Percentiles rank a stretch among this genome's conserved stretches.
Conservation (phyloP, 2,888 invertebrate species). For the Drosophila merina region DNA sequence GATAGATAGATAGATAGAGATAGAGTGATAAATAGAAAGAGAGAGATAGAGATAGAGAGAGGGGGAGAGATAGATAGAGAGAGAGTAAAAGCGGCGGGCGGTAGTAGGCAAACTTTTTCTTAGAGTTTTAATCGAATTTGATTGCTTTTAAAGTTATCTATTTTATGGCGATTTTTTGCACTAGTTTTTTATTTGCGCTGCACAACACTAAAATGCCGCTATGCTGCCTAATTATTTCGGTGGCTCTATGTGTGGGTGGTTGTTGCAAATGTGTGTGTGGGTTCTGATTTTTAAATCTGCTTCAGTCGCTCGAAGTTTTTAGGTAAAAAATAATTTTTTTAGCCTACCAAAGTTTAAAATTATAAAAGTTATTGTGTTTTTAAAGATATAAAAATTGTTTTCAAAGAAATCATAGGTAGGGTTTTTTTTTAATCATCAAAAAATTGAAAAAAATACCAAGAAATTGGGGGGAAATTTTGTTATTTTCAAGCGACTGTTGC, state of each 20-base stretch:
- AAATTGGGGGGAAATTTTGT: background rate
- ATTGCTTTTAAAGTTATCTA: conserved; percentile 29
- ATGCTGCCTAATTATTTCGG: conserved; percentile 56
- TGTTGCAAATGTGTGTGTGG: conserved; percentile 13
- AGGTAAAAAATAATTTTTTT: background rate
- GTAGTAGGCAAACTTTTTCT: conserved; percentile 77
- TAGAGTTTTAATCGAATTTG: conserved; percentile 48
- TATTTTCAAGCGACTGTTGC: conserved; percentile 17
- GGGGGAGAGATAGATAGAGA: conserved; percentile 59
- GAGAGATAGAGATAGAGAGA: conserved; percentile 62
- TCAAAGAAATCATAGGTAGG: background rate
- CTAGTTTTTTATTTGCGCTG: conserved; percentile 47
- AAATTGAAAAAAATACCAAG: background rate
- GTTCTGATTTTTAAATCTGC: background rate
- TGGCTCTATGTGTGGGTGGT: conserved; percentile 30
- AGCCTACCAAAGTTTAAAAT: background rate
- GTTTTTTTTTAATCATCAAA: background rate
- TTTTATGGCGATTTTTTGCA: conserved; percentile 26
- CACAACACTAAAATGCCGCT: conserved; percentile 60
- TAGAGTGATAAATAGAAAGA: conserved; percentile 35
- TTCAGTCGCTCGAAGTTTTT: conserved; percentile 19
- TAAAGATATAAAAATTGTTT: background rate
- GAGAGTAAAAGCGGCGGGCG: conserved; percentile 74
- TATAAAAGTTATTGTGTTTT: background rate
- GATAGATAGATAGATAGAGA: conserved; percentile 43